A percentile compares a stretch with the other conserved stretches of the same genome.
phyloP scores from a whole-genome alignment of 1,140 invertebrate species.

The Sycophila sp. region DNA sequence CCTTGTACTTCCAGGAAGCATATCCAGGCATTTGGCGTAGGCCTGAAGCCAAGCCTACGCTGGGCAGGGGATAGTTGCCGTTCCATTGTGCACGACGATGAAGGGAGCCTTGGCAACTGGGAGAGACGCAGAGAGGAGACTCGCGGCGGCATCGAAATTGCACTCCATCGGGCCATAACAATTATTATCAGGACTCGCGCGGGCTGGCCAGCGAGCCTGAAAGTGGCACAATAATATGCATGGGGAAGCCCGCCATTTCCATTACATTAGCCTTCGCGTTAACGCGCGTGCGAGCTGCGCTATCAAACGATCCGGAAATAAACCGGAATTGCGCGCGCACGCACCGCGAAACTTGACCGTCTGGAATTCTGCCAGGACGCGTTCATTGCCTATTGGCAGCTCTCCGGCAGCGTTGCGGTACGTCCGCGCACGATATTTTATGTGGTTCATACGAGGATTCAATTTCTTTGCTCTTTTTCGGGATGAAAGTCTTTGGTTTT shows the following conservation, averaged over 20 bases:
- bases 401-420: too few relatives aligned
- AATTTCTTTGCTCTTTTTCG: too few relatives aligned
- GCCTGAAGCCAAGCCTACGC: too few relatives aligned
- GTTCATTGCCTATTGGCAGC: background rate
- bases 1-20: too few relatives aligned
- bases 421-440: too few relatives aligned
- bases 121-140: background rate
- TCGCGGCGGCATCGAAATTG: conserved; percentile 41
- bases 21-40: too few relatives aligned
- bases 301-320: conserved; percentile 57
- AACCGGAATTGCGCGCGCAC: conserved; percentile 47
- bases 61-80: too few relatives aligned
- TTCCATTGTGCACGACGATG: too few relatives aligned
- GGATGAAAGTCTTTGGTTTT: too few relatives aligned
- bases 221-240: conserved; percentile 60
- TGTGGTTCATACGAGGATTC: too few relatives aligned
- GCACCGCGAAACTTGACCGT: conserved; percentile 26
- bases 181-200: conserved; percentile 50
- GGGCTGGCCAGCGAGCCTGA: conserved; percentile 36
- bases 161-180: conserved; percentile 54
- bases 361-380: conserved; percentile 22
- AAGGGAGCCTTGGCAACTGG: too few relatives aligned
- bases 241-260: conserved; percentile 51
- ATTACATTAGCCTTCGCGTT: conserved; percentile 55
- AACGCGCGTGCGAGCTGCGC: conserved; percentile 38